Evolutionary conservation across 2,888 invertebrate genomes (phyloP).

Genomic region (Acronicta alni): DNA sequence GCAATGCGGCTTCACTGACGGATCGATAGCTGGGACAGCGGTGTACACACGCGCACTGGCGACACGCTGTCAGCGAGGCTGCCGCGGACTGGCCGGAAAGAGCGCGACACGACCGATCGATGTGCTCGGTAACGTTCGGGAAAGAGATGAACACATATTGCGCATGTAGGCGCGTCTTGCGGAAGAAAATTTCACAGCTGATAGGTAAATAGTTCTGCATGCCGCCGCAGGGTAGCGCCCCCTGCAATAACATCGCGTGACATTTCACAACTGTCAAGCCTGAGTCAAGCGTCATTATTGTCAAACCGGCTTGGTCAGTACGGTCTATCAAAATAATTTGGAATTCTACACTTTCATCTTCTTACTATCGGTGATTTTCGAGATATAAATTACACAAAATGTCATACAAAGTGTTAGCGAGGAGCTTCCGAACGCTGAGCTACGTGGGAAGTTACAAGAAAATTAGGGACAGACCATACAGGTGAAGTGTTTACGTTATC

Average conservation of each 20-base stretch:
- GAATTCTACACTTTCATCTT: conserved; percentile 13
- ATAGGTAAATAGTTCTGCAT: conserved; percentile 69
- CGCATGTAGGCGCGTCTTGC: conserved; percentile 81
- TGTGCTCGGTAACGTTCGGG: conserved; percentile 73
- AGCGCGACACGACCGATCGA: conserved; percentile 79
- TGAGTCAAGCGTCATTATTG: conserved; percentile 34
- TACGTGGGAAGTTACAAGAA: conserved; percentile 82
- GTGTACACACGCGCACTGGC: conserved; percentile 83
- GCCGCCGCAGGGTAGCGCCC: conserved; percentile 71
- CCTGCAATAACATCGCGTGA: conserved; percentile 64
- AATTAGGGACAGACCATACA: conserved; percentile 74
- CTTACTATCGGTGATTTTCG: conserved; percentile 12
- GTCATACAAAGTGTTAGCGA: conserved; percentile 77
- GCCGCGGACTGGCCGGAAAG: conserved; percentile 77
- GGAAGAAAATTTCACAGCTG: conserved; percentile 84
- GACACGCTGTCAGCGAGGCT: conserved; percentile 76
- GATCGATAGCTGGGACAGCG: conserved; percentile 83
- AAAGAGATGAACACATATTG: conserved; percentile 86
- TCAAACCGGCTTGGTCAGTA: conserved; percentile 43
- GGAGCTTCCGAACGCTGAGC: conserved; percentile 76
- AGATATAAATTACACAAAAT: conserved; percentile 60
- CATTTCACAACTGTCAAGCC: conserved; percentile 45
- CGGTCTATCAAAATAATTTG: conserved; percentile 55
- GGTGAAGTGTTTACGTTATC: conserved; percentile 64
- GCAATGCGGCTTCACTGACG: conserved; percentile 86